A percentile compares a stretch with the other conserved stretches of the same genome.
These are phyloP conservation scores for Caerostris darwini DNA, from an alignment of 1,140 invertebrate species.

Conservation along the genomic window DNA sequence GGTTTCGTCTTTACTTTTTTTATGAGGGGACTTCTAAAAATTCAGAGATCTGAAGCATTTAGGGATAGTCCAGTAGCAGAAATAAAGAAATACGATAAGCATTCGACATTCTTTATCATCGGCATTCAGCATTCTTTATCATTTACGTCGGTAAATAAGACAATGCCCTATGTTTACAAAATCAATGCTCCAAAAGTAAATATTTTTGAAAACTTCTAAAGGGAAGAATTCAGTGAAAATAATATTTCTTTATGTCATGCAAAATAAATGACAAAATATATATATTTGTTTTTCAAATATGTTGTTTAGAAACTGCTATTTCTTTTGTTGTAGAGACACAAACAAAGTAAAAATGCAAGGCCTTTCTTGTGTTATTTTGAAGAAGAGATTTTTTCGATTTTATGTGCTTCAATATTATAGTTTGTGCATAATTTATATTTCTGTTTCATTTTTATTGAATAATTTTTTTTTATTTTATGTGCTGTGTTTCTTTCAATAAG, in stretches of 20 bases:
- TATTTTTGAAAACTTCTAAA: background rate
- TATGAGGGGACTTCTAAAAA: background rate
- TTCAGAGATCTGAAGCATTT: slow-evolving; percentile 2
- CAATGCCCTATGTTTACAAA: background rate
- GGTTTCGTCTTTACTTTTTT: slow-evolving; percentile 18
- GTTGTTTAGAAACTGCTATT: background rate
- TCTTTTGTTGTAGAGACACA: too few species aligned
- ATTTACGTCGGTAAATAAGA: slow-evolving; percentile 13
- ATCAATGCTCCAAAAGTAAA: slow-evolving; percentile 8
- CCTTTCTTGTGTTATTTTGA: background rate
- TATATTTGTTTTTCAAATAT: background rate
- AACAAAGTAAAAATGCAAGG: background rate
- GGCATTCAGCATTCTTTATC: background rate
- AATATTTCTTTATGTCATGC: background rate
- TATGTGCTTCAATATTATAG: too few species aligned
- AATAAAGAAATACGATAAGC: slow-evolving; percentile 29
- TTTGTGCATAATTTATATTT: too few species aligned
- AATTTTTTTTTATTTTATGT: too few species aligned
- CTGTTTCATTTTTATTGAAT: too few species aligned
- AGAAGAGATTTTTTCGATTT: background rate
- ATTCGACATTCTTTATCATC: background rate
- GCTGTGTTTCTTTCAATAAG: too few species aligned
- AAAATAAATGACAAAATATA: slow-evolving; percentile 27
- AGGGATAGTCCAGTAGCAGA: slow-evolving; percentile 19
- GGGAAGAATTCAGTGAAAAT: background rate